Evolutionary conservation across 2,797 vertebrate species (phyloP).

Genomic region (Sylvia borin): DNA sequence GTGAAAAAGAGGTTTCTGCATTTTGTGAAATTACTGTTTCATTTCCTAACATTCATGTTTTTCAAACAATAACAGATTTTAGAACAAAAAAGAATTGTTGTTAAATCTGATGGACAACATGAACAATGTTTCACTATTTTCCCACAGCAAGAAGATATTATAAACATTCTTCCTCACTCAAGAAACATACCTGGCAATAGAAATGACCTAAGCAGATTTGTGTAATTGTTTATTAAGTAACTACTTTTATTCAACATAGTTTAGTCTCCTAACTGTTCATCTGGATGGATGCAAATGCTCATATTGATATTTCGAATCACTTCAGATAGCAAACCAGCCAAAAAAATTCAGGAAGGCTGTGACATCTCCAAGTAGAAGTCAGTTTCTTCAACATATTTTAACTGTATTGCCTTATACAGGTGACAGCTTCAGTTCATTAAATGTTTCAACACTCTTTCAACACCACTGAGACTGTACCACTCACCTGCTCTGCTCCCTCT

Average conservation of each 20-base stretch:
- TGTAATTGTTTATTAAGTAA: neutral
- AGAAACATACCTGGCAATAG: neutral
- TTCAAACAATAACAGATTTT: neutral
- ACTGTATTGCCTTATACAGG: neutral
- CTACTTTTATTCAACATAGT: neutral
- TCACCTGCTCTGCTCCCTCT: neutral
- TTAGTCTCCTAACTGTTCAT: neutral
- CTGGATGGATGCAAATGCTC: neutral
- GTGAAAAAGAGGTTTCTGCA: neutral
- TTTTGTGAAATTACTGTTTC: neutral
- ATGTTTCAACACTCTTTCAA: accelerated
- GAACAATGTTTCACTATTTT: neutral
- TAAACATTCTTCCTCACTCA: neutral
- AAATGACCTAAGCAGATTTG: neutral
- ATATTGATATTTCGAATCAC: neutral
- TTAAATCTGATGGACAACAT: neutral
- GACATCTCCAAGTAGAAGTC: neutral
- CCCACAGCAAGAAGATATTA: neutral
- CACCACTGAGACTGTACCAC: neutral
- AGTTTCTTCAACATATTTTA: neutral
- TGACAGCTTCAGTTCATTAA: neutral
- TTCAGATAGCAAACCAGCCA: neutral
- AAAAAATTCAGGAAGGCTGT: neutral
- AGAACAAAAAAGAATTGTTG: neutral
- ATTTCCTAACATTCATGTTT: neutral